These are phyloP conservation scores for Parasteatoda lunata DNA, from an alignment of 2,888 invertebrate species.

Conservation along the genomic window DNA sequence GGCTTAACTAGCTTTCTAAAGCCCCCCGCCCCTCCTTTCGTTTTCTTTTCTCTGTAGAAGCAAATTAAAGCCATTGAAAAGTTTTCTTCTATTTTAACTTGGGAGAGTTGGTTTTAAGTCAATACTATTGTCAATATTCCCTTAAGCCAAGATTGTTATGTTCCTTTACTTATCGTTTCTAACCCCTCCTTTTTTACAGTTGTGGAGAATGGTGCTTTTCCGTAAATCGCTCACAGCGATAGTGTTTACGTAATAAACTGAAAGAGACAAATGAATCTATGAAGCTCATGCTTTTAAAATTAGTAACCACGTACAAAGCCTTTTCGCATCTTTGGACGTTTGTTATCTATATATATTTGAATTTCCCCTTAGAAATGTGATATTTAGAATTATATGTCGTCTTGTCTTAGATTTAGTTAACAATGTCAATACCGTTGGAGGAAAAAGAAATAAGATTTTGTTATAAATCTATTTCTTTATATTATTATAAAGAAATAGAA, in stretches of 20 bases:
- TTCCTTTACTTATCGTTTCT: not conserved
- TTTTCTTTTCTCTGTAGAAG: not conserved
- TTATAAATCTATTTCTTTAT: too few species aligned
- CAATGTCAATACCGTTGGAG: too few species aligned
- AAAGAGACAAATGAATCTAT: not conserved
- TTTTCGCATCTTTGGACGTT: too few species aligned
- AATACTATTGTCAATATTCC: constrained; percentile 53
- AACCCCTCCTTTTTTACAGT: not conserved
- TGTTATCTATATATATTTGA: too few species aligned
- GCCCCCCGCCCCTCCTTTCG: not conserved
- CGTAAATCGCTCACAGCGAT: not conserved
- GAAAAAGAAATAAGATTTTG: too few species aligned
- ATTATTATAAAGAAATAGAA: too few species aligned
- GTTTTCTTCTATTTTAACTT: constrained; percentile 11
- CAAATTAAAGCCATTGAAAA: constrained; percentile 24
- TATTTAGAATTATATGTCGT: too few species aligned
- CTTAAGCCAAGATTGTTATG: constrained; percentile 30
- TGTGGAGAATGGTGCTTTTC: not conserved
- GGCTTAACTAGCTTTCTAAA: constrained; percentile 11
- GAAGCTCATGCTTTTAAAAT: not conserved
- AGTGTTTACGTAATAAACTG: not conserved
- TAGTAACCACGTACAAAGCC: too few species aligned
- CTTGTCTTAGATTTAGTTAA: too few species aligned
- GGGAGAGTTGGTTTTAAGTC: constrained; percentile 16
- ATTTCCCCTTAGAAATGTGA: too few species aligned